Percentiles rank a stretch among this genome's conserved stretches.
These are phyloP conservation scores for Coreoperca whiteheadi DNA, from an alignment of 2,113 vertebrate genomes.

Conservation along the genomic window DNA sequence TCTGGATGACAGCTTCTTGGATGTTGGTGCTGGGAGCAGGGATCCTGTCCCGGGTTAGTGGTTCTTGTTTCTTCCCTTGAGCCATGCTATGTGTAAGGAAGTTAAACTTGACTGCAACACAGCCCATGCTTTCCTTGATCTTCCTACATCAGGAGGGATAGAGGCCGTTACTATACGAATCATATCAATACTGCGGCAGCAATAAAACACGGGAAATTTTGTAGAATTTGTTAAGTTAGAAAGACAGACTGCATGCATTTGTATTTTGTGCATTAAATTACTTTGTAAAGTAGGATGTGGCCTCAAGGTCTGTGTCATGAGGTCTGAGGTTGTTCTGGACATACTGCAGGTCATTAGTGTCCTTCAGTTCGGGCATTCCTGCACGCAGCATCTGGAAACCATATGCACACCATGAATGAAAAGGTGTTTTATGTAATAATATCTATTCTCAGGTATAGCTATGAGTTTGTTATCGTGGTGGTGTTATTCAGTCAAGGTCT, in stretches of 20 bases:
- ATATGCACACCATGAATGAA: not conserved
- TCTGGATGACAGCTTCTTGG: constrained; percentile 77
- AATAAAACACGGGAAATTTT: not conserved
- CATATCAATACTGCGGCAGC: not conserved
- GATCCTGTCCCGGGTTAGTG: not conserved
- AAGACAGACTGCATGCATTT: not conserved
- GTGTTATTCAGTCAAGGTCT: constrained; percentile 57
- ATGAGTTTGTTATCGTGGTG: not conserved
- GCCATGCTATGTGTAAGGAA: constrained; percentile 89
- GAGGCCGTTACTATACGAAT: not conserved
- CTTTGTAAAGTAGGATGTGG: constrained; percentile 92
- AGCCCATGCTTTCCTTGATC: constrained; percentile 91
- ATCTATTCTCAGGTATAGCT: not conserved
- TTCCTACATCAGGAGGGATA: constrained; percentile 82
- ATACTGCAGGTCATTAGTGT: constrained; percentile 87
- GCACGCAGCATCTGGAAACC: constrained; percentile 88
- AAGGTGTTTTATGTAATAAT: not conserved
- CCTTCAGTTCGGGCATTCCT: constrained; percentile 88
- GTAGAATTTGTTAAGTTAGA: not conserved
- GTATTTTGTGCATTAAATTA: constrained; percentile 59
- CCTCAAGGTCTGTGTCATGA: constrained; percentile 89
- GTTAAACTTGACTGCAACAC: constrained; percentile 91
- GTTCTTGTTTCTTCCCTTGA: constrained; percentile 71
- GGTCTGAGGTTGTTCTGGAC: constrained; percentile 90
- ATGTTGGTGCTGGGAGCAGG: constrained; percentile 76